These are phyloP conservation scores for Phaethon lepturus DNA, from an alignment of 2,113 vertebrate genomes.

Conservation along the genomic window DNA sequence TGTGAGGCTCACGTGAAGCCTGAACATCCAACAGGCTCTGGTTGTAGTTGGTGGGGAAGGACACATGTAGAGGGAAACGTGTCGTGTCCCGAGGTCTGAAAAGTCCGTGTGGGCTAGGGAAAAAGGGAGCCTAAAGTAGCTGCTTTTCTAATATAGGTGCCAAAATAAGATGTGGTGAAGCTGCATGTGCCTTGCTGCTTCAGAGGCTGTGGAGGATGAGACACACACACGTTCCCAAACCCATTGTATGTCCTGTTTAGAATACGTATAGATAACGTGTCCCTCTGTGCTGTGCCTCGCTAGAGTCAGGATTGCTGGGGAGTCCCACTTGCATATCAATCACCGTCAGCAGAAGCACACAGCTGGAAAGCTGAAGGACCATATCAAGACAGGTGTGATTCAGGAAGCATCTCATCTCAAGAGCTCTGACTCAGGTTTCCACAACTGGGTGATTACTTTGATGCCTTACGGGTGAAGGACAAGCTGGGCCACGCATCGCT, in stretches of 20 bases:
- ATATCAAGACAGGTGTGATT: neutral
- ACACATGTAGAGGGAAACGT: neutral
- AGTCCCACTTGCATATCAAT: fast-evolving
- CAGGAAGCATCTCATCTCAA: neutral
- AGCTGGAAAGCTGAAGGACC: neutral
- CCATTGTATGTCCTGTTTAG: neutral
- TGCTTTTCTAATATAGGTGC: neutral
- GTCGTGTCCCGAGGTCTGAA: neutral
- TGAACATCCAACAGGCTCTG: neutral
- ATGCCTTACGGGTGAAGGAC: neutral
- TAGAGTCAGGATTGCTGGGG: neutral
- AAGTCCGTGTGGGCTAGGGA: neutral
- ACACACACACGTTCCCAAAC: neutral
- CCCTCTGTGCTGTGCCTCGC: neutral
- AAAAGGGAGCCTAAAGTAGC: neutral
- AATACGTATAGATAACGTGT: fast-evolving
- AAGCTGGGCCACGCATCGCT: neutral
- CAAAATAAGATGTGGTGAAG: neutral
- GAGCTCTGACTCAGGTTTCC: neutral
- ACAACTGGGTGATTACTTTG: fast-evolving
- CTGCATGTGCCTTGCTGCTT: neutral
- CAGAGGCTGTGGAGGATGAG: neutral
- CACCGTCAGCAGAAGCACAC: neutral
- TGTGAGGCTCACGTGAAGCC: neutral
- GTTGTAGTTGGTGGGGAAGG: neutral